These are phyloP conservation scores for Urosaurus nigricauda DNA, from an alignment of 2,797 vertebrate genomes.

Conservation along the genomic window DNA sequence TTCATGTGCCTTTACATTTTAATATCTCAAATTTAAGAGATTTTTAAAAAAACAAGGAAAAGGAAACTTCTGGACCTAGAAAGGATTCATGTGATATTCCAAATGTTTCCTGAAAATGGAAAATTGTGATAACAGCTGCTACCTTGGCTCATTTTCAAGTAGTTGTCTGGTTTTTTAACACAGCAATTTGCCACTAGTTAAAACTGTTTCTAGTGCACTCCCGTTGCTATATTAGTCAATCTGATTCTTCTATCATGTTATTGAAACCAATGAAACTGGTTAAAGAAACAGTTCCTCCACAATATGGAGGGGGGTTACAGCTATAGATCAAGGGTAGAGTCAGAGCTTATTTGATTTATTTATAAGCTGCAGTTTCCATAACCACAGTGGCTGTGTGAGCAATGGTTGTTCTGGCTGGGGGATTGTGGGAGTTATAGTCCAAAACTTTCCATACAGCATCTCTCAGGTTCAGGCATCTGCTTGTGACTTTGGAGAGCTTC, in stretches of 20 bases:
- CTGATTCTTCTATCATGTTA: slow-evolving; percentile 46
- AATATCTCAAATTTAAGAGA: slow-evolving; percentile 28
- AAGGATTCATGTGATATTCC: slow-evolving; percentile 62
- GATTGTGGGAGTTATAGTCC: not conserved
- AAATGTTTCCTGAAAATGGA: slow-evolving; percentile 72
- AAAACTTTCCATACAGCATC: not conserved
- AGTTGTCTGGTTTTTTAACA: slow-evolving; percentile 28
- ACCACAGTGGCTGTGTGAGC: too few species aligned
- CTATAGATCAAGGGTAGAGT: not conserved
- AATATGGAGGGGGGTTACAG: not conserved
- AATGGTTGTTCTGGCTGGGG: not conserved
- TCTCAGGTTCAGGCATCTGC: not conserved
- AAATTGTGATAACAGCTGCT: slow-evolving; percentile 60
- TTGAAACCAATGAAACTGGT: slow-evolving; percentile 39
- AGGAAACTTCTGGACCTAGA: slow-evolving; percentile 49
- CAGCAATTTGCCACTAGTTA: slow-evolving; percentile 55
- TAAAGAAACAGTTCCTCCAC: not conserved
- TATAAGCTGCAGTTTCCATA: not conserved
- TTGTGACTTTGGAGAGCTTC: not conserved
- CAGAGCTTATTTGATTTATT: not conserved
- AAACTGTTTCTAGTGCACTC: slow-evolving; percentile 57
- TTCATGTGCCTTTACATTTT: slow-evolving; percentile 47
- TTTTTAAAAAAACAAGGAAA: not conserved
- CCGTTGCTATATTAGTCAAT: slow-evolving; percentile 60
- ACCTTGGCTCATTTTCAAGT: slow-evolving; percentile 61